These are phyloP conservation scores for Hofmannophila pseudospretella DNA, from an alignment of 2,888 invertebrate genomes.

Conservation along the genomic window DNA sequence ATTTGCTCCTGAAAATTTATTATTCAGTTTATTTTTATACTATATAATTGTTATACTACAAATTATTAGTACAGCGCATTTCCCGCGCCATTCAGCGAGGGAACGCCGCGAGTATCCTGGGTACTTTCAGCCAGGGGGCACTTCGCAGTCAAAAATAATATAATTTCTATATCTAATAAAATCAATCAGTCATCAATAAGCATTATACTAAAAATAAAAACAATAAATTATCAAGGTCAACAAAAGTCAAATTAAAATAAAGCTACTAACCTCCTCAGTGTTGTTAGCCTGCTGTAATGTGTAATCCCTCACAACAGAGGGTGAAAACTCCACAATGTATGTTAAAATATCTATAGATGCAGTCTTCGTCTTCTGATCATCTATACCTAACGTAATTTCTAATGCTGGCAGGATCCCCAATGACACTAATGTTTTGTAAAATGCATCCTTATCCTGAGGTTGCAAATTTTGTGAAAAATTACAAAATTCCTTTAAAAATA, in stretches of 20 bases:
- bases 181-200: too few species aligned
- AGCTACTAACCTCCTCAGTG: slow-evolving; percentile 87
- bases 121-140: too few species aligned
- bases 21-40: slow-evolving; percentile 1
- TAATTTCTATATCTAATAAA: too few species aligned
- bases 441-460: slow-evolving; percentile 96
- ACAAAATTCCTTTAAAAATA: slow-evolving; percentile 99
- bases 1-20: slow-evolving; percentile 90
- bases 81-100: too few species aligned
- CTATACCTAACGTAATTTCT: slow-evolving; percentile 93
- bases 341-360: slow-evolving; percentile 99
- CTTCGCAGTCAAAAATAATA: too few species aligned
- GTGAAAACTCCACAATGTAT: slow-evolving; percentile 98
- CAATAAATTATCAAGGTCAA: slow-evolving; percentile 14
- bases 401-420: slow-evolving; percentile 92
- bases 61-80: too few species aligned
- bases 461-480: slow-evolving; percentile 99
- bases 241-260: slow-evolving; percentile 6
- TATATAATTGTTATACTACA: background rate
- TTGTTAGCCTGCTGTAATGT: slow-evolving; percentile 94
- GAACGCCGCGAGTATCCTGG: too few species aligned
- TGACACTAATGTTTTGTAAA: slow-evolving; percentile 95
- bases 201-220: too few species aligned
- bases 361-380: slow-evolving; percentile 95
- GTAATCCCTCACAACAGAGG: slow-evolving; percentile 97